Conservation (phyloP, 2,888 invertebrate species). For the Rhamphomyia laevipes region DNA sequence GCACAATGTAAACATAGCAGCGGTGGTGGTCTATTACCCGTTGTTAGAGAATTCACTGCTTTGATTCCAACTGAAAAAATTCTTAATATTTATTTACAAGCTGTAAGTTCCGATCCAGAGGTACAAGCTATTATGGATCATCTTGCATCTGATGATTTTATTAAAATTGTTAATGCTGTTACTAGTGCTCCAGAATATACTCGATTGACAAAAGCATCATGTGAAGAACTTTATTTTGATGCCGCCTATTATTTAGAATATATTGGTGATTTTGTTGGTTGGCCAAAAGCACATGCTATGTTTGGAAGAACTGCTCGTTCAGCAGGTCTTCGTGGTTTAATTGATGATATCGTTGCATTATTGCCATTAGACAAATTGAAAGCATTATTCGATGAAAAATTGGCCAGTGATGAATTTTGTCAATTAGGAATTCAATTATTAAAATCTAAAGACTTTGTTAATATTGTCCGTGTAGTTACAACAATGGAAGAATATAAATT, state of each 20-base stretch:
- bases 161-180: conserved; percentile 1
- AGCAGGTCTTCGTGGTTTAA: conserved; percentile 7
- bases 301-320: not conserved
- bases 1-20: conserved; percentile 9
- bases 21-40: conserved; percentile 9
- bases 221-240: conserved; percentile 10
- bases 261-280: conserved; percentile 8
- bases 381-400: conserved; percentile 5
- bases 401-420: conserved; percentile 8
- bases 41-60: conserved; percentile 2
- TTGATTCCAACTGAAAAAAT: conserved; percentile 5
- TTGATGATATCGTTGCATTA: conserved; percentile 6
- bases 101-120: conserved; percentile 8
- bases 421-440: conserved; percentile 6
- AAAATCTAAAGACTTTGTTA: conserved; percentile 8
- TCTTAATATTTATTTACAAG: conserved; percentile 3
- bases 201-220: conserved; percentile 6
- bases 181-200: not conserved
- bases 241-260: conserved; percentile 10
- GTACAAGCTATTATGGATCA: conserved; percentile 10
- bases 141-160: conserved; percentile 8
- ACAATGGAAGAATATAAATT: conserved; percentile 4
- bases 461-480: conserved; percentile 6
- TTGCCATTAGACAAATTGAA: conserved; percentile 5
- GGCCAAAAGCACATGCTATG: not conserved